Base-by-base conservation (phyloP, 1,140 invertebrate species). In the Pogonus chalceus region DNA sequence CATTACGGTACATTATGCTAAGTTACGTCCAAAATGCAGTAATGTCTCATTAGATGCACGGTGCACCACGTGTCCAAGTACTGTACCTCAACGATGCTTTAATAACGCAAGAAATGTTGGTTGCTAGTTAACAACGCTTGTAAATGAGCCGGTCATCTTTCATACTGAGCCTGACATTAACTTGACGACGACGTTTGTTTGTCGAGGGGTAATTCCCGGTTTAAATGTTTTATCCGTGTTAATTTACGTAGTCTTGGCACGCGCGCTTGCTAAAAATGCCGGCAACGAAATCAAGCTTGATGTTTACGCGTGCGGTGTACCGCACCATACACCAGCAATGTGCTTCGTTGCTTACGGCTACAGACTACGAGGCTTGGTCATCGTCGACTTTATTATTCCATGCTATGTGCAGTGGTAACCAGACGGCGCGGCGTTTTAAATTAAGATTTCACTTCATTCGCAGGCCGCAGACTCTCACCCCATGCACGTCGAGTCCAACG, bases 371-470 rank as follows among this genome's bases (percentile, higher is more conserved):
- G n/a, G n/a, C n/a, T n/a, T 16, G 37, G 18, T 16, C 37, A 18
- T 16, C 37, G 18, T 4, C 37, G 37, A 43, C 37, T 43, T 43
- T 43, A 43, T 43, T 43, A 43, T 43, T 43, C 18, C 7, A 18
- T n/a, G n/a, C n/a, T n/a, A 43, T 16, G 18, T 16, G 37, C 37
- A 12, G 26, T 16, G 9, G 7, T 16, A 18, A 31, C 4, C 26
- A n/a, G 26, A 43, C 37, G 4, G 37, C 37, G n/a, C 37, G 9
- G 37, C 18, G 37, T 18, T 43, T 18, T 43, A 43, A 43, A 43
- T 43, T 43, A 43, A 43, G 37, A 43, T 43, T 43, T 18, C 9
- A 43, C 37, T 18, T 43, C 37, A 43, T 43, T 43, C 37, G 37
- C 37, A 31, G 14, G 26, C 26, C 26, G 26, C 14, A 7, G 26